A percentile compares a stretch with the other conserved stretches of the same genome.
Evolutionary conservation across 2,113 vertebrate genomes (phyloP).

Genomic region (Jacana jacana): DNA sequence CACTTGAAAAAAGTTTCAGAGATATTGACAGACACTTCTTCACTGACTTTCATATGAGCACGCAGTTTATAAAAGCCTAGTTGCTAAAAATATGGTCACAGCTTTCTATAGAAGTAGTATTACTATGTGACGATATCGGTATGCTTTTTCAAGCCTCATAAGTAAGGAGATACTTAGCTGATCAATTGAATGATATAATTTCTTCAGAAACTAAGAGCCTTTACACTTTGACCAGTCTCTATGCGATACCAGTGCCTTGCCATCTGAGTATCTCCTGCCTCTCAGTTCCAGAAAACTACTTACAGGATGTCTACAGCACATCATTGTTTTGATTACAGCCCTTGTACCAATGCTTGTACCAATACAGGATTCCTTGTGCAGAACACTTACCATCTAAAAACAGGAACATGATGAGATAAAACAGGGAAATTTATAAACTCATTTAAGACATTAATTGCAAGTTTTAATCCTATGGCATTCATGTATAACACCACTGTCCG

Average conservation of each 20-base stretch:
- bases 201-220: not conserved
- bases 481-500: not conserved
- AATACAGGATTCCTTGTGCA: not conserved
- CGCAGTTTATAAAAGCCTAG: not conserved
- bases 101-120: not conserved
- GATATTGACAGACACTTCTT: not conserved
- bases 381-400: not conserved
- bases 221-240: not conserved
- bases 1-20: not conserved
- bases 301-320: not conserved
- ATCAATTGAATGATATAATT: not conserved
- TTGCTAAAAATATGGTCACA: not conserved
- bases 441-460: not conserved
- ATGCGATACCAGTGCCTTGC: not conserved
- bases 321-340: not conserved
- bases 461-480: not conserved
- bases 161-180: not conserved
- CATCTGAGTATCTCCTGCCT: not conserved
- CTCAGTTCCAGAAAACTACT: not conserved
- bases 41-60: not conserved
- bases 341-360: not conserved
- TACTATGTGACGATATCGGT: not conserved
- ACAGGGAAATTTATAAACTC: not conserved
- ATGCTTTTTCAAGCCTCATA: not conserved
- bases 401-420: not conserved